phyloP scores from a whole-genome alignment of 2,888 invertebrate genomes.

The Dolichomitus sp. region DNA sequence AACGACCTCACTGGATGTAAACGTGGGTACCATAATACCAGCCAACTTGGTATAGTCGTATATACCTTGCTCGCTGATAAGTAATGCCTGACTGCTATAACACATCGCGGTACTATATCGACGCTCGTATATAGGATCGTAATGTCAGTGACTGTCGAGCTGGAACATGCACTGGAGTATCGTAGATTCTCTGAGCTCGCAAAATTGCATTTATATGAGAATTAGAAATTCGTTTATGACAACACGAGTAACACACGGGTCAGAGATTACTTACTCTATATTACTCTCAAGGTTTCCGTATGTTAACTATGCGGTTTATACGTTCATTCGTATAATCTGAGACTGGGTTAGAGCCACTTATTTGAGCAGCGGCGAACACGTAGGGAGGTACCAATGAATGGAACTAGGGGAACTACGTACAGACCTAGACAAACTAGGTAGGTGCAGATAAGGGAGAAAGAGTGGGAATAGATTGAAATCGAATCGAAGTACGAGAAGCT shows the following conservation, averaged over 20 bases:
- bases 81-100: constrained; percentile 16
- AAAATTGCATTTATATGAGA: constrained; percentile 21
- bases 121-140: constrained; percentile 3
- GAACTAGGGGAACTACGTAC: not conserved
- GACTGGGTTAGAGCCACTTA: not conserved
- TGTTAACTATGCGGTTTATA: constrained; percentile 10
- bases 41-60: constrained; percentile 16
- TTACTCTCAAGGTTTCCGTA: not conserved
- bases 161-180: constrained; percentile 15
- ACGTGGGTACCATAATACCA: not conserved
- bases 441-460: constrained; percentile 59
- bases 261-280: constrained; percentile 29
- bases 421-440: constrained; percentile 47
- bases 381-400: not conserved
- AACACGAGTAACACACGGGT: not conserved
- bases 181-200: constrained; percentile 17
- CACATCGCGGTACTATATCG: not conserved
- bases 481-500: constrained; percentile 55
- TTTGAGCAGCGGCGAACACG: constrained; percentile 8
- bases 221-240: constrained; percentile 38
- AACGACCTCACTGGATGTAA: not conserved
- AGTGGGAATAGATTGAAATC: constrained; percentile 70
- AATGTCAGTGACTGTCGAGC: constrained; percentile 6
- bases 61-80: constrained; percentile 4
- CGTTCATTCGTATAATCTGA: constrained; percentile 3